Conservation (phyloP, 2,113 vertebrate genomes). For the Mystacornis crossleyi region DNA sequence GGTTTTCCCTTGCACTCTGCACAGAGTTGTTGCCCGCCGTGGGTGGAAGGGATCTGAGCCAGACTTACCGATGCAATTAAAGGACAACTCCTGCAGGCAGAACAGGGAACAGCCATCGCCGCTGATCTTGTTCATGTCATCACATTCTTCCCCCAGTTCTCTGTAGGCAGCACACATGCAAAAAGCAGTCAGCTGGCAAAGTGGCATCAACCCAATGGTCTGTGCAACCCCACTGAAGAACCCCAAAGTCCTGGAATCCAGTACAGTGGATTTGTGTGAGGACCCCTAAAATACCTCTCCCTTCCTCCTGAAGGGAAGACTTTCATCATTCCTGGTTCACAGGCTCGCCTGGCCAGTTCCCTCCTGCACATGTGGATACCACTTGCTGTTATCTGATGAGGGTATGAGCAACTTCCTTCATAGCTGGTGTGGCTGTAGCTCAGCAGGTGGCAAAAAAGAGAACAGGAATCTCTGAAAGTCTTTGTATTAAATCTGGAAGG, state of each 20-base stretch:
- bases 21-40: not conserved
- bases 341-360: not conserved
- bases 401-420: constrained; percentile 57
- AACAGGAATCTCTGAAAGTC: constrained; percentile 15
- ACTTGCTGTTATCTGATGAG: constrained; percentile 49
- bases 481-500: constrained; percentile 39
- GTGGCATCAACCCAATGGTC: not conserved
- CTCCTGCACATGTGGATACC: constrained; percentile 35
- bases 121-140: constrained; percentile 92
- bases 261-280: rapidly evolving
- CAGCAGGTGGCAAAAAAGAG: constrained; percentile 50
- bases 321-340: not conserved
- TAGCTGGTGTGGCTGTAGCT: constrained; percentile 17
- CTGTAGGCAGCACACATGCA: constrained; percentile 68
- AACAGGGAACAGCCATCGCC: constrained; percentile 95
- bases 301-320: not conserved
- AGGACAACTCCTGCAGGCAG: constrained; percentile 91
- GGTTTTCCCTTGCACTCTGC: not conserved
- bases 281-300: not conserved
- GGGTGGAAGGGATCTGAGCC: not conserved
- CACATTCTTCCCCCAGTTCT: constrained; percentile 90
- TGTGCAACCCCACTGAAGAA: not conserved
- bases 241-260: not conserved
- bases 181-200: constrained; percentile 20
- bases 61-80: constrained; percentile 95